A percentile compares a stretch with the other conserved stretches of the same genome.
Evolutionary conservation across 2,113 vertebrate genomes (phyloP).

Genomic region (Mugil cephalus): DNA sequence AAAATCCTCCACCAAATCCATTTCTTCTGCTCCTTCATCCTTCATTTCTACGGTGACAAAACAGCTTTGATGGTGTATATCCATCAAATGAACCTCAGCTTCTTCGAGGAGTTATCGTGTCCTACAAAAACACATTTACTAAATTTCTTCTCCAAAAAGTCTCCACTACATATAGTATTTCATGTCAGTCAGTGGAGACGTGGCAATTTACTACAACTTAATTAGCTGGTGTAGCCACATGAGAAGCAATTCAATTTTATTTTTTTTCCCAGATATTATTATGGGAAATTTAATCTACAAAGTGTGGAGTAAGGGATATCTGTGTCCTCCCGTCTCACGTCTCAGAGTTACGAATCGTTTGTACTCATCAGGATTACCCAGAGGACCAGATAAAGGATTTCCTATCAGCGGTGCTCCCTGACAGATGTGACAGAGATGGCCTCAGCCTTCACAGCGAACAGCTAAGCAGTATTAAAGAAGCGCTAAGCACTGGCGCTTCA

Average conservation of each 20-base stretch:
- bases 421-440: slow-evolving; percentile 4
- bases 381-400: slow-evolving; percentile 13
- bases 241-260: not conserved
- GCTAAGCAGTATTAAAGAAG: slow-evolving; percentile 8
- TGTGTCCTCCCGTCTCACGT: not conserved
- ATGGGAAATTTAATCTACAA: not conserved
- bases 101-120: too few relatives aligned
- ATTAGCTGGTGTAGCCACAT: too few relatives aligned
- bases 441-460: not conserved
- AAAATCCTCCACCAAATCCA: too few relatives aligned
- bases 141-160: too few relatives aligned
- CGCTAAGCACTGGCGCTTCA: not conserved
- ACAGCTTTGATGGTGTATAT: too few relatives aligned
- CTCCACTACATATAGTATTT: too few relatives aligned
- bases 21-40: too few relatives aligned
- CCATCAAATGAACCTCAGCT: too few relatives aligned
- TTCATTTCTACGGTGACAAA: too few relatives aligned
- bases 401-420: not conserved
- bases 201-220: too few relatives aligned
- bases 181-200: too few relatives aligned
- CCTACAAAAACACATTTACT: too few relatives aligned
- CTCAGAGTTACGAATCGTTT: not conserved
- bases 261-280: not conserved
- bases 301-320: not conserved
- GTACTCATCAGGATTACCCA: not conserved